Base-by-base conservation (phyloP, 92 coral and sea anemone species). In the Muricea muricata region DNA sequence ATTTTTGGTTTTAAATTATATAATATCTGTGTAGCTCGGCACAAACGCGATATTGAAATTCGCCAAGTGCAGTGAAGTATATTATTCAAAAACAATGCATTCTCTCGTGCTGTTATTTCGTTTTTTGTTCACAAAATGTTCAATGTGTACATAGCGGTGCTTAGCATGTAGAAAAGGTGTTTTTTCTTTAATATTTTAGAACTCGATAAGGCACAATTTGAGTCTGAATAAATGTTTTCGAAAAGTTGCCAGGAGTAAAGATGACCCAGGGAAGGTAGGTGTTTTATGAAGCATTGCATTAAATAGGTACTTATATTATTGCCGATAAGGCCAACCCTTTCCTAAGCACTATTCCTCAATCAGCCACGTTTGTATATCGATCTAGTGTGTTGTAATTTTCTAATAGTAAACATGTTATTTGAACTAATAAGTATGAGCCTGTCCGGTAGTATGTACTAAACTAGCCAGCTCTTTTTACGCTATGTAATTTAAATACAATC, bases 221-320 rank as follows among this genome's bases (percentile, higher is more conserved):
- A 93, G 97, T 13, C 81, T 95, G 5, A 95, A 95, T 75, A 95
- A 95, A 87, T 95, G 98, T 65, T 95, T 95, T 78, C 91, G 94
- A 91, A 95, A 95, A 90, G 98, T 95, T 32, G 97, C 98, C n/a
- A 85, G 98, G 50, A 90, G 96, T 37, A 95, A 95, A 57, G 98
- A 95, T 73, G 98, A 95, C 61, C 98, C 98, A 10, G 98, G 98
- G 57, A 95, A 95, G 92, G 98, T 87, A 30, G 47, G 65, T 32
- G 86, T 54, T 71, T 18, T 61, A 45, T n/a, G 20, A 15, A 15
- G 18, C 4, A 52, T 6, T 52, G n/a, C n/a, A n/a, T n/a, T n/a
- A n/a, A 20, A 20, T 20, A 10, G 26, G 24, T 25, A 52, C 26
- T 52, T 52, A 17, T 52, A 10, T 20, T 18, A 41, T 69, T 85